These are phyloP conservation scores for Calliopum simillimum DNA, from an alignment of 2,888 invertebrate genomes.

Conservation along the genomic window DNA sequence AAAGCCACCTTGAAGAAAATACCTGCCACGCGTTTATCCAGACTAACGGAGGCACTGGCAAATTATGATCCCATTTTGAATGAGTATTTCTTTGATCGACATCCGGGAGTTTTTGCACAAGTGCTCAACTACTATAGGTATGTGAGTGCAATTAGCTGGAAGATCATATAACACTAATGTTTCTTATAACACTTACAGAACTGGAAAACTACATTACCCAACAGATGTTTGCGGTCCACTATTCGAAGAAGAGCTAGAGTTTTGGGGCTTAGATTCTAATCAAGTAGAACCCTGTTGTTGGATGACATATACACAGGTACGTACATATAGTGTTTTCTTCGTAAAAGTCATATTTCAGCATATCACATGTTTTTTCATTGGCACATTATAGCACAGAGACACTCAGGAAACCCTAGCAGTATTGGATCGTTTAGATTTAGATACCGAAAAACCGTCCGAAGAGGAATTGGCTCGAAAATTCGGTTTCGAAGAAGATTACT, in stretches of 20 bases:
- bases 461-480: constrained; percentile 98
- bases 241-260: constrained; percentile 99
- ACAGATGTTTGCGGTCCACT: constrained; percentile 99
- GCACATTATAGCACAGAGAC: constrained; percentile 83
- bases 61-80: constrained; percentile 99
- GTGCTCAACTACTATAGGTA: constrained; percentile 96
- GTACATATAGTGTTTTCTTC: background rate
- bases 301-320: constrained; percentile 98
- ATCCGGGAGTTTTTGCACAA: constrained; percentile 97
- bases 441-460: constrained; percentile 97
- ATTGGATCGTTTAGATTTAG: constrained; percentile 95
- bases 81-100: constrained; percentile 99
- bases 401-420: constrained; percentile 99
- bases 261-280: constrained; percentile 99
- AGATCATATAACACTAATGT: background rate
- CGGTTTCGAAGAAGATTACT: constrained; percentile 95
- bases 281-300: constrained; percentile 99
- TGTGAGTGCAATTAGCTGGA: constrained; percentile 38
- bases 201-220: constrained; percentile 98
- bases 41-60: constrained; percentile 95
- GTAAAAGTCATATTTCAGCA: too few relatives aligned
- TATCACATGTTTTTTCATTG: background rate
- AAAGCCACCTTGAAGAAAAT: constrained; percentile 97
- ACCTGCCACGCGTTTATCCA: constrained; percentile 93
- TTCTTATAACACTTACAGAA: constrained; percentile 69